Base-by-base conservation (phyloP, 1,140 invertebrate species). In the Bombus waltoni region DNA sequence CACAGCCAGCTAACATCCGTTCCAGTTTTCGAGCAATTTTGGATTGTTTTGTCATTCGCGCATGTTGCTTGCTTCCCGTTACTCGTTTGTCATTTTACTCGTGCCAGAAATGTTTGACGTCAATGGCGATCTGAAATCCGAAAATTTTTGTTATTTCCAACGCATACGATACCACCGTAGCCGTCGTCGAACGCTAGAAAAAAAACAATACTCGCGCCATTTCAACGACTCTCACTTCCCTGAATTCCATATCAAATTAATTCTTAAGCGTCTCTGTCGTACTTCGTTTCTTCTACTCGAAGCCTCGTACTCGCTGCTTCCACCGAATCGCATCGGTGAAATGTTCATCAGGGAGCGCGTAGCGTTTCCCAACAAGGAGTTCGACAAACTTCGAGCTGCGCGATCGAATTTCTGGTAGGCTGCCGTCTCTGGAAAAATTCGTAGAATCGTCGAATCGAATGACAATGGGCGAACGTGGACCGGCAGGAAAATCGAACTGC, bases 401-500 rank as follows among this genome's bases (percentile, higher is more conserved):
- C 72, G 76, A 86, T 82, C 73, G 59, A 87, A 83, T 85, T 85
- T 81, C 70, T 35, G 62, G 32, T 3, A 22, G 70, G 59, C 6
- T 84, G 62, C 79, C 83, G 71, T 35, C 65, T n/a, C 32, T 38
- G 68, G n/a, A 42, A 78, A 89, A 88, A 78, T 89, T 53, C 47
- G 47, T 53, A 53, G 47, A 53, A 53, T 89, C 59, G 44, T 59
- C 57, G 57, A 59, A 53, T 53, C 47, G 47, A 53, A 53, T 53
- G 47, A 53, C 47, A 53, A 53, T 53, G 47, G 18, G 47, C 47
- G 47, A 53, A 53, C 47, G 47, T 22, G 47, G 22, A 53, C 47
- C 18, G 47, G 5, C 18, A 53, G 18, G 47, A 53, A 53, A 53
- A 25, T 59, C 25, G 25, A 59, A 59, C 57, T 59, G 47, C 18